A percentile compares a stretch with the other conserved stretches of the same genome.
These are phyloP conservation scores for Campopleginae sp. DNA, from an alignment of 2,888 invertebrate genomes.

Conservation along the genomic window DNA sequence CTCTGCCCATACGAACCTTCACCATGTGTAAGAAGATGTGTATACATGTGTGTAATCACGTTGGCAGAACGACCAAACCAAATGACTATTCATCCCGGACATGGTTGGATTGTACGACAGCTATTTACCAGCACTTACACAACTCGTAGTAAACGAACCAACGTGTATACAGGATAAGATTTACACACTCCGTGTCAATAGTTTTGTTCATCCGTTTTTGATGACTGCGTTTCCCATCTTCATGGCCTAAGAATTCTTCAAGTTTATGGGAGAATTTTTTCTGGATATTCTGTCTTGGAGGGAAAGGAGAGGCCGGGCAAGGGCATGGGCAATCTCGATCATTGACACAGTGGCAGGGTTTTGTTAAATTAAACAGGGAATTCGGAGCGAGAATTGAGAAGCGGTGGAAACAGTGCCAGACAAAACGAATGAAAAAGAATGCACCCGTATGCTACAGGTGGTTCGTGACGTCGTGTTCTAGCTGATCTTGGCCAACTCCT, in stretches of 20 bases:
- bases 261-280: background rate
- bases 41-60: slow-evolving; percentile 36
- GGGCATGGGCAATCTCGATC: background rate
- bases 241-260: background rate
- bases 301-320: background rate
- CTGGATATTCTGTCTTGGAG: background rate
- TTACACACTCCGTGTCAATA: slow-evolving; percentile 12
- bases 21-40: slow-evolving; percentile 36
- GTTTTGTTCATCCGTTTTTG: slow-evolving; percentile 24
- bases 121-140: slow-evolving; percentile 64
- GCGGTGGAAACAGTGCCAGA: slow-evolving; percentile 4
- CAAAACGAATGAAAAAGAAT: slow-evolving; percentile 42
- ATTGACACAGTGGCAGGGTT: slow-evolving; percentile 4
- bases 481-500: slow-evolving; percentile 60
- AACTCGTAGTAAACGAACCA: slow-evolving; percentile 44
- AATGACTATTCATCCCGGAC: slow-evolving; percentile 62
- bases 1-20: slow-evolving; percentile 25
- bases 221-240: slow-evolving; percentile 4
- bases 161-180: slow-evolving; percentile 57
- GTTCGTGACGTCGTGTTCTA: slow-evolving; percentile 59
- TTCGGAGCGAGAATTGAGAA: slow-evolving; percentile 10
- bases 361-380: slow-evolving; percentile 11
- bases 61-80: slow-evolving; percentile 50
- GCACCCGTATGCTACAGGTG: slow-evolving; percentile 67
- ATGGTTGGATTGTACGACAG: slow-evolving; percentile 50